Conservation (phyloP, 53 echinoderm and acorn worm species). For the Henricia sp. region DNA sequence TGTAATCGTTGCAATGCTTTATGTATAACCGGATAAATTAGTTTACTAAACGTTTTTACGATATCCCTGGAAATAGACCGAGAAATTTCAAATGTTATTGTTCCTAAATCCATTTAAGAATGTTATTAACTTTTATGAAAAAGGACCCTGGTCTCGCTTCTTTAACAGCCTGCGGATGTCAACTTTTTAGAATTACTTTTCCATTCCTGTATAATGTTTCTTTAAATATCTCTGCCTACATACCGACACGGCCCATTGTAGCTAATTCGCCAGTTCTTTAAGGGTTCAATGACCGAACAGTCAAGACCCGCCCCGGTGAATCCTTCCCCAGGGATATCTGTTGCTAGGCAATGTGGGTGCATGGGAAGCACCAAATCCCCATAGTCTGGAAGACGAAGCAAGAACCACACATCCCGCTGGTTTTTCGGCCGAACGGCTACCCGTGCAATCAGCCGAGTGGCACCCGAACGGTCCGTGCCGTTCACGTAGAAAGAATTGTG, state of each 20-base stretch:
- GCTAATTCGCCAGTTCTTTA: constrained; percentile 60
- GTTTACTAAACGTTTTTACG: too few relatives aligned
- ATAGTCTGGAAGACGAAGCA: constrained; percentile 63
- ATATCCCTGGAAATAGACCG: too few relatives aligned
- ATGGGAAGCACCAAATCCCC: constrained; percentile 64
- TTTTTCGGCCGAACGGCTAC: constrained; percentile 58
- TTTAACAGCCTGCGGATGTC: too few relatives aligned
- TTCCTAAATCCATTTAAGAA: too few relatives aligned
- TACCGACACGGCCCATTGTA: constrained; percentile 75
- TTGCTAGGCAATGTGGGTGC: constrained; percentile 60
- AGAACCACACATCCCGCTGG: constrained; percentile 61
- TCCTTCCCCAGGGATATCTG: constrained; percentile 12
- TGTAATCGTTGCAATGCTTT: too few relatives aligned
- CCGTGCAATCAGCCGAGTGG: constrained; percentile 61
- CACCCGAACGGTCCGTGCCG: constrained; percentile 53
- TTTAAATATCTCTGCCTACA: too few relatives aligned
- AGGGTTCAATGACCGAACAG: constrained; percentile 68
- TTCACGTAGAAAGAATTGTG: constrained; percentile 70
- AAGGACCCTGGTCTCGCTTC: too few relatives aligned
- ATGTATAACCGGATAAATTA: too few relatives aligned
- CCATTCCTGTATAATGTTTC: too few relatives aligned
- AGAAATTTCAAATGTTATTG: too few relatives aligned
- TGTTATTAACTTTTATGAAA: too few relatives aligned
- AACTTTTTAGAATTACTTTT: too few relatives aligned
- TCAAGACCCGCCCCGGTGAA: constrained; percentile 65